Base-by-base conservation (phyloP, 1,140 invertebrate species). In the Drosophila micromelanica region DNA sequence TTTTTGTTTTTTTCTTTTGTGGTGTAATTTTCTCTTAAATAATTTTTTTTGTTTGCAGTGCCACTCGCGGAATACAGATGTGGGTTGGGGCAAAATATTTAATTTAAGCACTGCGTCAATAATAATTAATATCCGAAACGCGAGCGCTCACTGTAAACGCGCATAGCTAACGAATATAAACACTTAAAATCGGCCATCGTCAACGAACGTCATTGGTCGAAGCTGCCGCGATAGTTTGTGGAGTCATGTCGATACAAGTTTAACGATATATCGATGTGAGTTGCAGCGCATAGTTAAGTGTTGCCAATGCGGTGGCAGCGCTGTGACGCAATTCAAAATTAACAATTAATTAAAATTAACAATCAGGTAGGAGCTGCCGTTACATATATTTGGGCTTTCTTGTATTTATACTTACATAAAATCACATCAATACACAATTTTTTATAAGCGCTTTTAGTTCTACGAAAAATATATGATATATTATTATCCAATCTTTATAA, bases 141-240 rank as follows among this genome's bases (percentile, higher is more conserved):
- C 54, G 61, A 72, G 62, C 54, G 62, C 37, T 72, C n/a, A 56
- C 42, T 37, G 52, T 55, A 64, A 65, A 54, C 55, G 45, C 40
- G 61, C 43, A 56, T 57, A 23, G 54, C 38, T 52, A 49, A 72
- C 69, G 56, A 65, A 72, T 12, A 63, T 30, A 68, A 57, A 68
- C 55, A 56, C 42, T 55, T 45, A 45, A 52, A 43, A 45, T 57
- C 40, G 27, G 23, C 23, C 55, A 57, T 57, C 52, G 49, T 42
- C 52, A 72, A 57, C 55, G 55, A 57, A 57, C 55, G 55, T 43
- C 55, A 30, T 15, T 57, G 38, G 40, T 43, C 23, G 40, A 27
- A 43, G 55, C 23, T 9, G 23, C 20, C 13, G 27, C 55, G 40
- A 57, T 56, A 56, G 13, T 38, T 8, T 6, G 40, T 17, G 55